phyloP scores from a whole-genome alignment of 2,113 vertebrate species.

The Empidonax traillii region DNA sequence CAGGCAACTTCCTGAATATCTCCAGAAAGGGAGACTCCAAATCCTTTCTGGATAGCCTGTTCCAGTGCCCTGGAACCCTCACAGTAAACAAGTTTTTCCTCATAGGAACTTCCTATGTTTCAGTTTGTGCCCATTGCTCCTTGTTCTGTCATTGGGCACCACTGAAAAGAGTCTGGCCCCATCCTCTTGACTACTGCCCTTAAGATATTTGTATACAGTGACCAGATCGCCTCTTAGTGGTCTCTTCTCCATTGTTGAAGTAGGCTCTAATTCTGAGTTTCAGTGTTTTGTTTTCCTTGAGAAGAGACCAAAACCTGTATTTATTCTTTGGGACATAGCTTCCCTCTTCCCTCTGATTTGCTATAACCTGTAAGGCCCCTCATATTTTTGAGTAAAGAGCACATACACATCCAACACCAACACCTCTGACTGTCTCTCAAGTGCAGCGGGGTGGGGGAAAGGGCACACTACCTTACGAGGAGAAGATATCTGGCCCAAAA shows the following conservation, averaged over 20 bases:
- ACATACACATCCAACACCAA: background rate
- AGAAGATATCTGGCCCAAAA: background rate
- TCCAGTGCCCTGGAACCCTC: background rate
- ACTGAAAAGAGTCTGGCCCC: background rate
- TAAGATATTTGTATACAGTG: accelerated
- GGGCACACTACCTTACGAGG: accelerated
- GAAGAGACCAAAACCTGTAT: background rate
- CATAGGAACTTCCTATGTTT: background rate
- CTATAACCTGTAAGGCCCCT: background rate
- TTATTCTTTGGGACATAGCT: background rate
- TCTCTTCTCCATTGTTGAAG: background rate
- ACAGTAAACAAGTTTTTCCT: background rate
- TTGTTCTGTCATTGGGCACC: background rate
- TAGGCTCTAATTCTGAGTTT: background rate
- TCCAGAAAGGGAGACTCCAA: background rate
- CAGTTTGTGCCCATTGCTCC: background rate
- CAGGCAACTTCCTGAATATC: accelerated
- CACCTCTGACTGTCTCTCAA: background rate
- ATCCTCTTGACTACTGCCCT: background rate
- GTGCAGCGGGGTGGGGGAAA: background rate
- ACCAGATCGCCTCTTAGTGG: background rate
- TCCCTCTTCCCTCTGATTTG: background rate
- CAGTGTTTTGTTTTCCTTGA: background rate
- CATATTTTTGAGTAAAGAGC: background rate
- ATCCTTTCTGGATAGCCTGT: background rate